Conservation (phyloP, 2,888 invertebrate genomes). For the Pollenia angustigena region DNA sequence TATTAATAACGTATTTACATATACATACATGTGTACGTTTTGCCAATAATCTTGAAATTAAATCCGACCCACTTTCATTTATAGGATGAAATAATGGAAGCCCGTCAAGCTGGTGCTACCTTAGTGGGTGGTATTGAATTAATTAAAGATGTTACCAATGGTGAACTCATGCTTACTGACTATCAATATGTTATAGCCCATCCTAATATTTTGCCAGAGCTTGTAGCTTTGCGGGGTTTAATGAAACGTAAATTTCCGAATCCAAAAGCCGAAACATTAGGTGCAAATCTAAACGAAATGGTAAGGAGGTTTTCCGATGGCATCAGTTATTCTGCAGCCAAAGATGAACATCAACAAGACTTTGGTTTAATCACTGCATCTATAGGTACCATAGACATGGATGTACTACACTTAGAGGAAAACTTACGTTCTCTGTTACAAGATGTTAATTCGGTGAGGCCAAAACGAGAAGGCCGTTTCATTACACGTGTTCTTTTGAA, state of each 20-base stretch:
- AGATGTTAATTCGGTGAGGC: constrained; percentile 87
- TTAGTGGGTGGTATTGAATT: constrained; percentile 90
- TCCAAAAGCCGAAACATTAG: constrained; percentile 88
- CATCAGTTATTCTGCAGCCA: constrained; percentile 87
- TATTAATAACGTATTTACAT: not conserved
- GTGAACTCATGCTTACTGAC: constrained; percentile 88
- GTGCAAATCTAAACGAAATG: constrained; percentile 86
- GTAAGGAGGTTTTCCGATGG: constrained; percentile 89
- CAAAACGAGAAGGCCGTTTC: constrained; percentile 89
- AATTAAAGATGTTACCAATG: constrained; percentile 91
- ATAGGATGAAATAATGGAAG: constrained; percentile 84
- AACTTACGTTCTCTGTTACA: constrained; percentile 89
- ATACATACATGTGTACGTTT: no score
- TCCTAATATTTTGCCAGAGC: constrained; percentile 91
- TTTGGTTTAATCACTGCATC: constrained; percentile 88
- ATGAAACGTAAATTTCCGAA: constrained; percentile 92
- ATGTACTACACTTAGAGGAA: constrained; percentile 88
- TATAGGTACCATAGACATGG: constrained; percentile 91
- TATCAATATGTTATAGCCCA: constrained; percentile 91
- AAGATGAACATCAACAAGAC: constrained; percentile 89
- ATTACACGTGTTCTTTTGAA: constrained; percentile 88
- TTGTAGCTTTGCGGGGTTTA: constrained; percentile 90
- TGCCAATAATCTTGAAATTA: no score
- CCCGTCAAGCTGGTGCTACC: constrained; percentile 89
- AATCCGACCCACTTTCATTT: constrained; percentile 10